Evolutionary conservation across 2,888 invertebrate species (phyloP), one percentile per base, ranked within the genome.

Genomic region (Macrosiphum euphorbiae): DNA sequence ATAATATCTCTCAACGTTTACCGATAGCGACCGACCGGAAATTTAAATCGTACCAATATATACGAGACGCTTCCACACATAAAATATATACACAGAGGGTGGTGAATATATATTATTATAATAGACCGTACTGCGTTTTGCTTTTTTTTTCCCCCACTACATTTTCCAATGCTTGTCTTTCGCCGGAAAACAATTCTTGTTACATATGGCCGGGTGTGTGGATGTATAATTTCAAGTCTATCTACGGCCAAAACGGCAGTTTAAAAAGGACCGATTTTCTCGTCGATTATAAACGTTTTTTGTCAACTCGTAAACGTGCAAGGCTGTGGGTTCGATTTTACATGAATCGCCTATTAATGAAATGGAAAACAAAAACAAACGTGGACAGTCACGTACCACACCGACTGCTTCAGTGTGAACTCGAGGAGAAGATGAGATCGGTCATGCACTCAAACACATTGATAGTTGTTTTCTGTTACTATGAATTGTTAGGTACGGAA

Each of bases 1-100:
- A 78, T 86, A 92, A 84, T 93, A 90, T 93, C 93, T 35, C 50
- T 90, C 93, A 50, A 50, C 87, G 67, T 88, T 88, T 88, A 88
- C 92, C 86, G 93, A 94, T 85, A 67, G 86, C 90, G 93, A 86
- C 86, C 93, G 90, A 90, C 93, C 93, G 93, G 93, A 94, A 94
- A 94, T 94, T 94, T 90, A 90, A 94, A 93, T 89, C 89, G 50
- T 61, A 67, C 58, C 91, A 26, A 91, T 86, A 41, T 91, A 90
- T 50, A 90, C 47, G 90, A 52, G 24, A 90, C 90, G 61, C 35
- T 44, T 47, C 28, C n/a, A 61, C 35, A 20, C 28, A 67, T n/a
- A 67, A 35, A 67, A 16, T 58, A 26, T 20, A 20, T 5, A 5
- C n/a, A 28, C 85, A 28, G 35, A 35, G 47, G 52, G 52, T n/a